These are phyloP conservation scores for Arrhopalites spinosus DNA, from an alignment of 2,888 invertebrate species.

Conservation along the genomic window DNA sequence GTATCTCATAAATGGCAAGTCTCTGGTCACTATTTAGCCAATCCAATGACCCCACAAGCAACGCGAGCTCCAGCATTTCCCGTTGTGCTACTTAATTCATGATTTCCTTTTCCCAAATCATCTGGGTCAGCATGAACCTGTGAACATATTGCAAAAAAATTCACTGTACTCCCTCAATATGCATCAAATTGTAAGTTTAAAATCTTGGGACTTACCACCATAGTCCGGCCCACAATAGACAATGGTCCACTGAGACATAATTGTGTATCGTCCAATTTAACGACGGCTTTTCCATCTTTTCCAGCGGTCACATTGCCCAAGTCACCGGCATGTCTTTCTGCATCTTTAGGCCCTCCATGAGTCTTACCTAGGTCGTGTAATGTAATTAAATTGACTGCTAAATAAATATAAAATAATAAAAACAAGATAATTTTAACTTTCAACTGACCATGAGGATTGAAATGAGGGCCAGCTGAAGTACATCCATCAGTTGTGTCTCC, in stretches of 20 bases:
- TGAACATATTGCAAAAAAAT: not conserved
- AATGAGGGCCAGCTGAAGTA: constrained; percentile 87
- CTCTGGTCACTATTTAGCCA: too few species aligned
- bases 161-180: too few species aligned
- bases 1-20: too few species aligned
- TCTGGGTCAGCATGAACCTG: constrained; percentile 87
- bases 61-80: constrained; percentile 92
- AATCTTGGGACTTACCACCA: constrained; percentile 65
- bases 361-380: constrained; percentile 67
- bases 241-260: constrained; percentile 73
- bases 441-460: constrained; percentile 70
- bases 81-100: constrained; percentile 88
- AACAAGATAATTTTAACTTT: too few species aligned
- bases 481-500: constrained; percentile 94
- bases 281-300: constrained; percentile 68
- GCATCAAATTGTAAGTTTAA: too few species aligned
- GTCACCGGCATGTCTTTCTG: constrained; percentile 75
- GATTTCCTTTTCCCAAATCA: constrained; percentile 90
- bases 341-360: constrained; percentile 80
- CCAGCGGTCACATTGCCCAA: constrained; percentile 74
- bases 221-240: constrained; percentile 76
- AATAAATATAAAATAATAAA: too few species aligned
- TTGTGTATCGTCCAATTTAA: constrained; percentile 67
- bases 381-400: too few species aligned
- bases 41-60: constrained; percentile 87